A percentile compares a stretch with the other conserved stretches of the same genome.
Conservation (phyloP, 1,140 invertebrate genomes). For the Chrysomallon squamiferum region DNA sequence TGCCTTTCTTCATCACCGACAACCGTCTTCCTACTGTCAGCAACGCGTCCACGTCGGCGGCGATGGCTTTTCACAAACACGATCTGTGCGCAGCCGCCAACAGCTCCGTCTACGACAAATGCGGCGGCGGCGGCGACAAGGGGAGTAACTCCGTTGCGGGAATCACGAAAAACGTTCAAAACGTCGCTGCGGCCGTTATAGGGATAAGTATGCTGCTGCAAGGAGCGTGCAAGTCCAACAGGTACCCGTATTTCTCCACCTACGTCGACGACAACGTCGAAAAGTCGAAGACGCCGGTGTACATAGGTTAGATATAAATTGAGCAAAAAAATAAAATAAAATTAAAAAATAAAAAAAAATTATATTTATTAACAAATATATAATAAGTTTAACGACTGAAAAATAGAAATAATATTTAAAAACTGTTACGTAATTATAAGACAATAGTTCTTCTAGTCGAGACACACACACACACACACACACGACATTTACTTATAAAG, state of each 20-base stretch:
- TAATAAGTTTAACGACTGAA: too few species aligned
- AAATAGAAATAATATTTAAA: too few species aligned
- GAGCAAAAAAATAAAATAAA: neutral
- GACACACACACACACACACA: too few species aligned
- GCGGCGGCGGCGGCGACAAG: too few species aligned
- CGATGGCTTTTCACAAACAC: neutral
- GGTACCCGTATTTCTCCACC: slow-evolving; percentile 24
- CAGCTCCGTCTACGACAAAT: neutral
- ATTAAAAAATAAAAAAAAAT: too few species aligned
- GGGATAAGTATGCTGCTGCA: slow-evolving; percentile 35
- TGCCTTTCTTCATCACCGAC: neutral
- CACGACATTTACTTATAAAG: too few species aligned
- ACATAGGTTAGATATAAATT: slow-evolving; percentile 29
- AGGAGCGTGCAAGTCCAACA: slow-evolving; percentile 29
- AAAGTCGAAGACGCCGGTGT: slow-evolving; percentile 28
- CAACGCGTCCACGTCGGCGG: neutral
- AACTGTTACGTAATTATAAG: too few species aligned
- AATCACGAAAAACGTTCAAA: neutral
- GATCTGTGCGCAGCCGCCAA: too few species aligned
- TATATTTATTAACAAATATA: too few species aligned
- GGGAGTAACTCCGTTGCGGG: neutral
- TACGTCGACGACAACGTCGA: slow-evolving; percentile 37
- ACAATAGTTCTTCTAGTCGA: too few species aligned
- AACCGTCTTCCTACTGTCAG: neutral
- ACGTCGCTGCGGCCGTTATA: slow-evolving; percentile 24